These are phyloP conservation scores for Megathymus violae DNA, from an alignment of 1,140 invertebrate species.

Conservation along the genomic window DNA sequence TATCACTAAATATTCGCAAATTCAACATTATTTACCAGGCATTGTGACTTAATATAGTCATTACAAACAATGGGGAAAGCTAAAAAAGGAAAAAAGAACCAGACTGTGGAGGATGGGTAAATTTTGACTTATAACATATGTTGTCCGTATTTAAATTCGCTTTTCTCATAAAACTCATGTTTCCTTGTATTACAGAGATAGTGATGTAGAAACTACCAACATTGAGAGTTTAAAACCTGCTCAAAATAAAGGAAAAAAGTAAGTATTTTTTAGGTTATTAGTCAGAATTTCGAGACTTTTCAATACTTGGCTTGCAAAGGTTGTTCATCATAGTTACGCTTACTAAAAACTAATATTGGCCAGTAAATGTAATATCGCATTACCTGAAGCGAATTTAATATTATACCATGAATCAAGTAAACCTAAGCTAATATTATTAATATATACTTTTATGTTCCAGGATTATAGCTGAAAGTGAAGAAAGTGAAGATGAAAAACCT, in stretches of 20 bases:
- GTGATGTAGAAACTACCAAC: slow-evolving; percentile 82
- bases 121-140: slow-evolving; percentile 66
- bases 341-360: slow-evolving; percentile 15
- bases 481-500: slow-evolving; percentile 78
- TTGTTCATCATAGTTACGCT: slow-evolving; percentile 41
- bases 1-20: slow-evolving; percentile 68
- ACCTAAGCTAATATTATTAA: no score
- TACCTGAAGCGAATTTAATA: no score
- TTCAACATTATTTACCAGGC: slow-evolving; percentile 60
- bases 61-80: slow-evolving; percentile 86
- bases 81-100: slow-evolving; percentile 88
- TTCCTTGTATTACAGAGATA: slow-evolving; percentile 78
- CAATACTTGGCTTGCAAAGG: slow-evolving; percentile 11
- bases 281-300: slow-evolving; percentile 12
- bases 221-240: slow-evolving; percentile 74
- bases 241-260: slow-evolving; percentile 77
- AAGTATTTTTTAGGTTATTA: slow-evolving; percentile 65
- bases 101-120: slow-evolving; percentile 87
- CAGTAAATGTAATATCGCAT: no score
- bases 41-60: slow-evolving; percentile 71
- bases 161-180: slow-evolving; percentile 22
- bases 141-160: slow-evolving; percentile 30
- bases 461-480: slow-evolving; percentile 79
- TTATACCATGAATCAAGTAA: no score
- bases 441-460: slow-evolving; percentile 47